Base-by-base conservation (phyloP, 1,140 invertebrate genomes). In the Palaemon carinicauda region DNA sequence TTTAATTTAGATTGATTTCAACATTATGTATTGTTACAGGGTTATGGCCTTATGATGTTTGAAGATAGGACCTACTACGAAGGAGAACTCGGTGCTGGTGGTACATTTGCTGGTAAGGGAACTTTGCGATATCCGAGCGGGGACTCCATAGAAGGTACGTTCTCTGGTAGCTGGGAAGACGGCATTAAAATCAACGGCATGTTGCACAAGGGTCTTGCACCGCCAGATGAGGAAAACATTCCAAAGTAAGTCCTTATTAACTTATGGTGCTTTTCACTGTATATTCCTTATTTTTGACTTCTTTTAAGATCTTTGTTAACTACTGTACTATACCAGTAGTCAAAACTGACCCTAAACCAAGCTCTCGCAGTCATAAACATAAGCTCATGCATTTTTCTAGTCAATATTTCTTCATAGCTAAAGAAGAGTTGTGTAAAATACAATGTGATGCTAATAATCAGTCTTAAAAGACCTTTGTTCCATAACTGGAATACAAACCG, bases 11-110 rank as follows among this genome's bases (percentile, higher is more conserved):
- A 2, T 31, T 17, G 50, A 24, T 17, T 52, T 27, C n/a, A n/a
- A n/a, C n/a, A n/a, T n/a, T n/a, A n/a, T n/a, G n/a, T n/a, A n/a
- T n/a, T n/a, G n/a, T 51, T 24, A 21, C 77, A 86, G 83, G 83
- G 83, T 33, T 80, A 50, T 80, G 83, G 83, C 3, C 78, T 86
- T n/a, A 80, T 86, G 77, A 80, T 86, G 77, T 74, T 86, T 73
- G 83, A 86, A 33, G 83, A 86, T 33, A 80, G 54, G 41, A 86
- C 83, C 3, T 80, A 86, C 41, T 86, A 65, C 54, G 83, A 86
- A 77, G 83, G 83, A n/a, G 83, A 86, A 56, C 60, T 86, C 31
- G 83, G 83, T 21, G 50, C 65, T n/a, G 83, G 83, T 73, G 83
- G 83, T 29, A 86, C 50, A 19, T 86, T 86, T 56, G 83, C 83